A percentile compares a stretch with the other conserved stretches of the same genome.
These are phyloP conservation scores for Urocolius indicus DNA, from an alignment of 2,113 vertebrate species.

Conservation along the genomic window DNA sequence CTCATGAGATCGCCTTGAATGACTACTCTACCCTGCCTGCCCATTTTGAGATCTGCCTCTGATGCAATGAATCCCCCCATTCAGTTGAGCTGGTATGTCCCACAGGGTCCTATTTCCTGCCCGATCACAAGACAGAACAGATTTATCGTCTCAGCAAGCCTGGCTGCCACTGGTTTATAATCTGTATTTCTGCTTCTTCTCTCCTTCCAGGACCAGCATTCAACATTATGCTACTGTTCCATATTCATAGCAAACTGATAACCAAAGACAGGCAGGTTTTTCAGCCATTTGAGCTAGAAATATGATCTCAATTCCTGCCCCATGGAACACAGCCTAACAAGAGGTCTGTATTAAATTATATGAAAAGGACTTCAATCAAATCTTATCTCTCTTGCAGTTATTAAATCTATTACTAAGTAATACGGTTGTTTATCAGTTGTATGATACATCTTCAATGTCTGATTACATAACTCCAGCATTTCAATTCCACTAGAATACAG, in stretches of 20 bases:
- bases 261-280: neutral
- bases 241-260: neutral
- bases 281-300: neutral
- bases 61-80: too few relatives aligned
- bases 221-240: neutral
- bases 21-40: neutral
- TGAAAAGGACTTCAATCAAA: constrained; percentile 1
- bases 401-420: neutral
- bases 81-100: neutral
- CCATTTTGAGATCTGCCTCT: neutral
- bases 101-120: neutral
- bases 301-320: neutral
- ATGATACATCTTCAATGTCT: neutral
- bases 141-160: neutral
- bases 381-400: neutral
- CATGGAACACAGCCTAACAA: neutral
- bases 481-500: neutral
- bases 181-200: neutral
- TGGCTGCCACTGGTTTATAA: neutral
- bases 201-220: neutral
- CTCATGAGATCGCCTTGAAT: neutral
- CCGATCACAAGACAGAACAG: neutral
- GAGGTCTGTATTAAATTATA: neutral
- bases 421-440: neutral
- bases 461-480: neutral